Base-by-base conservation (phyloP, 1,140 invertebrate genomes). In the Drosophila obscura region DNA sequence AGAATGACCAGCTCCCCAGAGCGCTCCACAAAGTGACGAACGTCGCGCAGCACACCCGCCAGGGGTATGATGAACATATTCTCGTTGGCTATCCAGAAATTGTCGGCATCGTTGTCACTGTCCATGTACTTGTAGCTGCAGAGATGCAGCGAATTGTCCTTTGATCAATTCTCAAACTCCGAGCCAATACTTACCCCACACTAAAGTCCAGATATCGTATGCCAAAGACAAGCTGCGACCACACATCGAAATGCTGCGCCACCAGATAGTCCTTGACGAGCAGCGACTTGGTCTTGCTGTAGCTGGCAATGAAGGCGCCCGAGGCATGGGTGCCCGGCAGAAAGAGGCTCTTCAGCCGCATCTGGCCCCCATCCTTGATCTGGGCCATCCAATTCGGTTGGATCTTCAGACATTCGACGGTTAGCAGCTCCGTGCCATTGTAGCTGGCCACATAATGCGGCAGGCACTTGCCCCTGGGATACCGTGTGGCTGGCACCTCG, bases 131-230 rank as follows among this genome's bases (percentile, higher is more conserved):
- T 72, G 66, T 68, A 89, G 6, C 84, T 88, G n/a, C 5, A 26
- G n/a, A 19, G 9, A 41, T n/a, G 0, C 2, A n/a, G 2, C 2
- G 4, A 39, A 61, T 9, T 1, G 5, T 16, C 4, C 1, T 4
- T 9, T 1, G 4, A 51, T 56, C 53, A 9, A 13, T 16, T 59
- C 9, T 16, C 4, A 41, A 2, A n/a, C 15, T 49, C 0, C 11
- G 35, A 31, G 8, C 31, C 35, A 39, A 4, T 13, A 16, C 94
- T 79, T 93, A 94, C 60, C 94, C 94, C 58, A 96, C 92, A 64
- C 96, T 94, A 16, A 97, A 93, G 92, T 97, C 96, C 22, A 97
- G 92, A 85, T 96, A 97, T 77, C 96, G 93, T 80, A 96, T 95
- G 28, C 96, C 96, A 84, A 96, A 95, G 1, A 96, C 94, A 11